Percentiles rank a stretch among this genome's conserved stretches.
Evolutionary conservation across 2,888 invertebrate genomes (phyloP).

Genomic region (Ctena decussata): DNA sequence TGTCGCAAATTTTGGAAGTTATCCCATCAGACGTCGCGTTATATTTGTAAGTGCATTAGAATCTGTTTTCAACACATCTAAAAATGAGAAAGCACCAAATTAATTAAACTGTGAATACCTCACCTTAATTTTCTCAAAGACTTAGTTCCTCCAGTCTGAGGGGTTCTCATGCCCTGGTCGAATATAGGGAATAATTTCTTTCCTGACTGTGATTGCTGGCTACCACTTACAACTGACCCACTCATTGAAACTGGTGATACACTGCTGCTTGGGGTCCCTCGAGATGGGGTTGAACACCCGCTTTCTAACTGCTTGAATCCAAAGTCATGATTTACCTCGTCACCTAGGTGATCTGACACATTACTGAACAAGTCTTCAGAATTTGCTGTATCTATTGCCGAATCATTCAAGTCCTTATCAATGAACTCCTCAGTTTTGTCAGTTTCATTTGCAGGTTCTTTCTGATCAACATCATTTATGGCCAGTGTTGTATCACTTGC

Average conservation of each 20-base stretch:
- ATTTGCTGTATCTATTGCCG: conserved; percentile 51
- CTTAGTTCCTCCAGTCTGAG: background rate
- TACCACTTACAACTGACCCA: background rate
- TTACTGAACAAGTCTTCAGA: conserved; percentile 43
- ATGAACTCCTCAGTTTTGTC: background rate
- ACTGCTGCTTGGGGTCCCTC: background rate
- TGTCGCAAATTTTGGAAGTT: too few relatives aligned
- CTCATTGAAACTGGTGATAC: background rate
- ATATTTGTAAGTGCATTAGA: too few relatives aligned
- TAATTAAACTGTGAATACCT: too few relatives aligned
- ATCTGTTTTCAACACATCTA: too few relatives aligned
- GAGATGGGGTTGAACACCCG: conserved; percentile 26
- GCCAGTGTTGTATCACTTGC: too few relatives aligned
- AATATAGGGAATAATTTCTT: conserved; percentile 60
- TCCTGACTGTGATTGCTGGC: background rate
- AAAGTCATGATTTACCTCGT: background rate
- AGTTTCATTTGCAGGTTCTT: too few relatives aligned
- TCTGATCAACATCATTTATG: too few relatives aligned
- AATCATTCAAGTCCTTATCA: conserved; percentile 20
- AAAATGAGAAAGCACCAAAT: too few relatives aligned
- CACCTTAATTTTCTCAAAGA: background rate
- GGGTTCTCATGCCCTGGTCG: background rate
- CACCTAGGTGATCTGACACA: background rate
- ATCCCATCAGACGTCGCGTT: too few relatives aligned
- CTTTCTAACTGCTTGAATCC: conserved; percentile 23